Base-by-base conservation (phyloP, 1,140 invertebrate species). In the Hormaphis cornu region DNA sequence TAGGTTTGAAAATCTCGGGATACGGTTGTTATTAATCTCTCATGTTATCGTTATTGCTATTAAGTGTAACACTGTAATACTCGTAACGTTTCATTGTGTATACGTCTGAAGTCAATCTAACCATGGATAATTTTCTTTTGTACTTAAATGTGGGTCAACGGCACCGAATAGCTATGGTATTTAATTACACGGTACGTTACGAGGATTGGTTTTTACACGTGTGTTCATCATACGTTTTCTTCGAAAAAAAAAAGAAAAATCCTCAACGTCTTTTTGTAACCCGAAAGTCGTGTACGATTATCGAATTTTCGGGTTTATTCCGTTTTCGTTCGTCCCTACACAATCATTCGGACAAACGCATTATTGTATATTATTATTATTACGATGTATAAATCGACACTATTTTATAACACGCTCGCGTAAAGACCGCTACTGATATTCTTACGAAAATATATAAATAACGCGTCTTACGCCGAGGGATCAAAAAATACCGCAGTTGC, bases 131-230 rank as follows among this genome's bases (percentile, higher is more conserved):
- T 66, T 22, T 26, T 22, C 40, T 66, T 50, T 66, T 66, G 28
- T 66, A 16, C 28, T 24, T 66, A 48, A 35, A 48, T 50, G 6
- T 66, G 35, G 61, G 61, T 66, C 61, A 22, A 48, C 61, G 61
- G 61, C 61, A 66, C 61, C 61, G 50, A 66, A n/a, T n/a, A 66
- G 61, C 35, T 66, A 66, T 50, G 12, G 30, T 66, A 66, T 66
- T 44, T 50, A 66, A 66, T 66, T 50, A 66, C 44, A 66, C 44
- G 61, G 44, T 48, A 33, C 44, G 20, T 66, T 66, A 66, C 35
- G 24, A 63, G 8, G 20, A 18, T 22, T 33, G 6, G 37, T 24
- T 22, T 24, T 10, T 56, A 46, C 28, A 20, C 44, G 6, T 46
- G 42, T 33, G 28, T 53, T 7, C 8, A 24, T 61, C 9, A 26